Base-by-base conservation (phyloP, 2,113 vertebrate genomes). In the Dissostichus mawsoni region DNA sequence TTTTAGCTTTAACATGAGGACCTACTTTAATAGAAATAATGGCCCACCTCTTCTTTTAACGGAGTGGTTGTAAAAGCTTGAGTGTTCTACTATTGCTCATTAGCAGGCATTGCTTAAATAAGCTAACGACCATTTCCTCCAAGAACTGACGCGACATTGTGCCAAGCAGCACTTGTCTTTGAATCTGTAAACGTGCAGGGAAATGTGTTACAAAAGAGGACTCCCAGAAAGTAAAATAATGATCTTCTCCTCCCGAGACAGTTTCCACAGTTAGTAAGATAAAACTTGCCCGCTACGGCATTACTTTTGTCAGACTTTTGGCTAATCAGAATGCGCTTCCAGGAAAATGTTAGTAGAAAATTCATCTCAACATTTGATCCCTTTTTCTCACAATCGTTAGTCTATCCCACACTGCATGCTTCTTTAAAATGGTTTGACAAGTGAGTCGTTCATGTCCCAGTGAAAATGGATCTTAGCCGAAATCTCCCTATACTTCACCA, bases 31-130 rank as follows among this genome's bases (percentile, higher is more conserved):
- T 41, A 50, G 9, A 18, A 78, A 69, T 6, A 10, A 41, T 58
- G 3, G 5, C n/a, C 16, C 45, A 52, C 41, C 14, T 61, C 20
- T 20, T 2, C 47, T 65, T 65, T 13, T 48, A 67, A 47, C 25
- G 44, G 48, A 18, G 6, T 20, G 36, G 29, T 50, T 66, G 59
- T 44, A 41, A 51, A 16, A 48, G 56, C 52, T 23, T 13, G 55
- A 63, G 8, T 58, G 18, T 58, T 57, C 50, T 8, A 55, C 1
- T n/a, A 53, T 12, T 58, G 65, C 45, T 68, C 25, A 14, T 69
- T 56, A 75, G 17, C 61, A 20, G 13, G 48, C 23, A 53, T 36
- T 65, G 36, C 69, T 33, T 64, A 58, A 79, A 63, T 33, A 72
- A 5, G 29, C 10, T 73, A 33, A 52, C 56, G 16, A 53, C 18